Evolutionary conservation across 2,797 vertebrate genomes (phyloP).

Genomic region (Malurus leucopterus): DNA sequence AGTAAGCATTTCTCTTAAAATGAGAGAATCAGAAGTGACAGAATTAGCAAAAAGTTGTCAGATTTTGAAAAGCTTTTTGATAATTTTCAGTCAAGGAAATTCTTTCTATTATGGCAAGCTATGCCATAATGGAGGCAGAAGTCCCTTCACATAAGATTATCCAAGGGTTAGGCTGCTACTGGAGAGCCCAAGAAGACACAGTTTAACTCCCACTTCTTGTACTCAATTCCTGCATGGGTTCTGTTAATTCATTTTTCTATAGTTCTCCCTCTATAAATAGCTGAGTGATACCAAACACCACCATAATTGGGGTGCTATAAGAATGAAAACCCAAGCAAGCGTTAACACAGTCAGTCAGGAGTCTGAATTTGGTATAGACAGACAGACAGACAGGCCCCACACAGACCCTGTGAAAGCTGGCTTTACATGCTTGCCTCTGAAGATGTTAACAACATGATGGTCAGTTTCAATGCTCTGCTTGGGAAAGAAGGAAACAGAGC

Average conservation of each 20-base stretch:
- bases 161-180: neutral
- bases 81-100: neutral
- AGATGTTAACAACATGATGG: neutral
- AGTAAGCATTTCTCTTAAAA: neutral
- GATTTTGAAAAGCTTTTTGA: neutral
- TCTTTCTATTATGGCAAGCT: neutral
- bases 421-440: neutral
- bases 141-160: neutral
- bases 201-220: neutral
- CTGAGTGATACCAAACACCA: neutral
- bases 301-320: accelerated
- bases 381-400: neutral
- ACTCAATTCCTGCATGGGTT: neutral
- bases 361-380: neutral
- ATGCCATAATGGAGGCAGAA: neutral
- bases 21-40: neutral
- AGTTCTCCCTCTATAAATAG: neutral
- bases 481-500: neutral
- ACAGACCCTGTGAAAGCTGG: neutral
- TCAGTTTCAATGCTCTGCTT: neutral
- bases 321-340: neutral
- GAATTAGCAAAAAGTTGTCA: neutral
- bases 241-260: neutral
- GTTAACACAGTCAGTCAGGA: neutral
- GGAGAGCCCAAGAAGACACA: neutral